Conservation (phyloP, 2,888 invertebrate genomes). For the Monochamus alternatus region DNA sequence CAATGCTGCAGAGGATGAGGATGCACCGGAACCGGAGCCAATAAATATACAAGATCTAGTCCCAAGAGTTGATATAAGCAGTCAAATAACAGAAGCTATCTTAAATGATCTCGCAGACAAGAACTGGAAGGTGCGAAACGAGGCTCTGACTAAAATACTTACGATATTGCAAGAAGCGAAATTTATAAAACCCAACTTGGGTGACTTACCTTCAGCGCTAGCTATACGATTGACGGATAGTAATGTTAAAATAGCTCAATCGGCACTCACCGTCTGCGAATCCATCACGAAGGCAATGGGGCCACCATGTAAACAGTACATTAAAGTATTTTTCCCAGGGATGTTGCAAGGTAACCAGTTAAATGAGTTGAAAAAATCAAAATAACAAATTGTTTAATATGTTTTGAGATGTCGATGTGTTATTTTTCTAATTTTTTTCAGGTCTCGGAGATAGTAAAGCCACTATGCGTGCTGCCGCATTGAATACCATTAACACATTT, state of each 20-base stretch:
- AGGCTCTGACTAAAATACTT: slow-evolving; percentile 82
- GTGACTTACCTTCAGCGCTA: slow-evolving; percentile 87
- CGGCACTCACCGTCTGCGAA: slow-evolving; percentile 88
- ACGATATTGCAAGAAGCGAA: slow-evolving; percentile 83
- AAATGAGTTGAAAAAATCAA: too few species aligned
- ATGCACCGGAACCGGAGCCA: slow-evolving; percentile 70
- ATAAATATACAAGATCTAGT: slow-evolving; percentile 80
- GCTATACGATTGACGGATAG: slow-evolving; percentile 88
- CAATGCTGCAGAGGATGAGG: slow-evolving; percentile 67
- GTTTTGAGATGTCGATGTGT: neutral
- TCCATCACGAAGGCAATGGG: slow-evolving; percentile 89
- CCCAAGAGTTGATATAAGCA: slow-evolving; percentile 86
- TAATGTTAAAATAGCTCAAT: slow-evolving; percentile 92
- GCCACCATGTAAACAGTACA: slow-evolving; percentile 83
- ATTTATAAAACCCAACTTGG: slow-evolving; percentile 87
- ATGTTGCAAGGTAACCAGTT: slow-evolving; percentile 83
- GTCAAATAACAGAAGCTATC: slow-evolving; percentile 86
- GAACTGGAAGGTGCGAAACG: slow-evolving; percentile 93
- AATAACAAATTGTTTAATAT: too few species aligned
- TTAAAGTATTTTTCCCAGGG: slow-evolving; percentile 87
- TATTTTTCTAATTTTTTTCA: slow-evolving; percentile 57
- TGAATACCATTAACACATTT: slow-evolving; percentile 90
- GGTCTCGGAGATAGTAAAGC: slow-evolving; percentile 82
- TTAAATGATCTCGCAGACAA: slow-evolving; percentile 89
- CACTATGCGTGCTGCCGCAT: slow-evolving; percentile 85